A percentile compares a stretch with the other conserved stretches of the same genome.
Conservation (phyloP, 1,140 invertebrate species). For the Lepidotrigona ventralis region DNA sequence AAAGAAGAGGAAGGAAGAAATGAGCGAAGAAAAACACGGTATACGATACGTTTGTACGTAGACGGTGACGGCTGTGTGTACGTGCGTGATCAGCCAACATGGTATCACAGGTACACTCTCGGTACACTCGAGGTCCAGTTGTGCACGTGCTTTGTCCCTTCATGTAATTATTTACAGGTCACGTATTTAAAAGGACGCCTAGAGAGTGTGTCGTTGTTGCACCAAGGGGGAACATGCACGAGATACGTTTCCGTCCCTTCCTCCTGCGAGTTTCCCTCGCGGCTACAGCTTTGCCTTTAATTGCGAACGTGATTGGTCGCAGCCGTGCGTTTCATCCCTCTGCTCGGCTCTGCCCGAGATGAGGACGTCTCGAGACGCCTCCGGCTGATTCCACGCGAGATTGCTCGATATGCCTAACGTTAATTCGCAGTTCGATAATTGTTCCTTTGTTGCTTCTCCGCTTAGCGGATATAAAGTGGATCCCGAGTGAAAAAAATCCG, state of each 20-base stretch:
- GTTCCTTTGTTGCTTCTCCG: constrained; percentile 30
- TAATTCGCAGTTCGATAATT: constrained; percentile 50
- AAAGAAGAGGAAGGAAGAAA: constrained; percentile 18
- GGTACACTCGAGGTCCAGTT: constrained; percentile 47
- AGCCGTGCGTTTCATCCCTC: constrained; percentile 58
- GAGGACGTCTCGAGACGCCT: constrained; percentile 54
- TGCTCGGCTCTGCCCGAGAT: constrained; percentile 51
- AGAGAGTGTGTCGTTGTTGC: constrained; percentile 55
- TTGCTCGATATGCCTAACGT: constrained; percentile 54
- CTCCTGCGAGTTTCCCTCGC: constrained; percentile 59
- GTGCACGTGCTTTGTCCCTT: constrained; percentile 64
- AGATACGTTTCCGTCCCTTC: constrained; percentile 60
- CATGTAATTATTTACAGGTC: constrained; percentile 72
- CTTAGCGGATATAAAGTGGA: background rate
- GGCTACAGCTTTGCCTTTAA: constrained; percentile 67
- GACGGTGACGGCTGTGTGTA: background rate
- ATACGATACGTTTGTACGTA: background rate
- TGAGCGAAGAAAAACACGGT: background rate
- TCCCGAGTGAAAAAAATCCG: constrained; percentile 14
- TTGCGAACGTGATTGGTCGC: constrained; percentile 70
- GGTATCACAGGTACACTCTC: constrained; percentile 44
- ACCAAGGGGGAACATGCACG: constrained; percentile 56
- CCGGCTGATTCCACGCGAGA: constrained; percentile 47
- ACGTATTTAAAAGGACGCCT: constrained; percentile 69
- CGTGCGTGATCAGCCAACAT: constrained; percentile 28